Base-by-base conservation (phyloP, 2,888 invertebrate species). In the Nematopogon swammerdamellus region DNA sequence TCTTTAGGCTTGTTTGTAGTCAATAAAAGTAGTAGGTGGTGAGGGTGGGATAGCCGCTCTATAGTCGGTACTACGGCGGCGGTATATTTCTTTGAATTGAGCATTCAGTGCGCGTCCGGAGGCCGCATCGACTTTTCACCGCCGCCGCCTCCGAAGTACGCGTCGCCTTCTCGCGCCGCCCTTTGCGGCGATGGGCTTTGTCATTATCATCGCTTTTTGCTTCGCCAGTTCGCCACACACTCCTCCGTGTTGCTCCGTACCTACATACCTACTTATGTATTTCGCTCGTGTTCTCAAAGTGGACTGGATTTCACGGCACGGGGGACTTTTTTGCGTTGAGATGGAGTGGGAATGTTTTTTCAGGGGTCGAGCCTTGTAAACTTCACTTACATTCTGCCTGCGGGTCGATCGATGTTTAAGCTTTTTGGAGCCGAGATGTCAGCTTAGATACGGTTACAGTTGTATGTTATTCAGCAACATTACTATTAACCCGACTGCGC, bases 181-280 rank as follows among this genome's bases (percentile, higher is more conserved):
- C 76, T 72, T 66, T 68, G 66, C 70, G 69, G 65, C 70, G 63
- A 70, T 68, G 70, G 67, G 63, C 68, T 70, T 62, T 67, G 71
- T 72, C 75, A 75, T 79, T 77, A 79, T 73, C 74, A 72, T 72
- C 70, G 67, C 70, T 76, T 77, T 75, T 75, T 76, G 74, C 74
- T 66, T 20, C 16, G 49, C 59, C 71, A 68, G 66, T 25, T 25
- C 25, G n/a, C 36, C 50, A 54, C 59, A 62, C 59, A 56, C 56
- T 57, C 54, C 60, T 62, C 60, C 61, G 59, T 60, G 59, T 56
- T n/a, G n/a, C n/a, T n/a, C n/a, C n/a, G 52, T 55, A 14, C 36
- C 36, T 36, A 14, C 36, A 10, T 36, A 14, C 36, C 36, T 36
- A 36, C 36, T 36, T 36, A 14, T 36, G 36, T 14, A 36, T 36